Evolutionary conservation across 2,888 invertebrate species (phyloP), one percentile per base, ranked within the genome.

Genomic region (Spilarctia lutea): DNA sequence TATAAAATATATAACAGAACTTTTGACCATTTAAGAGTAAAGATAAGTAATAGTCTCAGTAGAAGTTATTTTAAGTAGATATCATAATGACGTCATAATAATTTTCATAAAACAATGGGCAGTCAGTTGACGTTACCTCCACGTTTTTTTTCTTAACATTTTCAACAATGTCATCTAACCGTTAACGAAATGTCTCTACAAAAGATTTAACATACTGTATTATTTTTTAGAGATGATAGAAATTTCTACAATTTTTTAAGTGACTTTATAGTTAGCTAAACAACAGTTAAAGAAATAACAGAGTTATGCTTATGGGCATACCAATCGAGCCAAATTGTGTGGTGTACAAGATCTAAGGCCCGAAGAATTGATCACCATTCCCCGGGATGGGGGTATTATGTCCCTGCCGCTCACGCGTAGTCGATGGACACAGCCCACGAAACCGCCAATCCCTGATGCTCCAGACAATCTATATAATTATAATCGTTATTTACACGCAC

Each of bases 341-440:
- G 95, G 92, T 10, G 94, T 95, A 82, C 95, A 96, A 45, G 94
- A 88, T 18, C 91, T 91, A 18, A 95, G 77, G 8, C 95, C 95
- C 73, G 90, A 91, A 8, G 93, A 90, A 11, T 90, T 87, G 73
- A 94, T 78, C 2, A 88, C 83, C 79, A 97, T 94, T 1, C 94
- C 96, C 68, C 97, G 96, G 75, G 97, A 94, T 0, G 94, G 95
- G 33, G 96, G 96, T 60, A 96, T 94, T 71, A 97, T 96, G 89
- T 97, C 97, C 67, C 91, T 91, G 76, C 96, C 96, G 82, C 97
- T 97, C 70, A 97, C 96, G 81, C 98, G 96, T 78, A 98, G 95
- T 77, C 98, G 97, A 80, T 97, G 97, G 75, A 99, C 97, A 93
- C 99, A 99, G 3, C 99, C 99, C 78, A 98, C 97, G 85, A 99